Evolutionary conservation across 2,888 invertebrate genomes (phyloP).

Genomic region (Pelosia muscerda): DNA sequence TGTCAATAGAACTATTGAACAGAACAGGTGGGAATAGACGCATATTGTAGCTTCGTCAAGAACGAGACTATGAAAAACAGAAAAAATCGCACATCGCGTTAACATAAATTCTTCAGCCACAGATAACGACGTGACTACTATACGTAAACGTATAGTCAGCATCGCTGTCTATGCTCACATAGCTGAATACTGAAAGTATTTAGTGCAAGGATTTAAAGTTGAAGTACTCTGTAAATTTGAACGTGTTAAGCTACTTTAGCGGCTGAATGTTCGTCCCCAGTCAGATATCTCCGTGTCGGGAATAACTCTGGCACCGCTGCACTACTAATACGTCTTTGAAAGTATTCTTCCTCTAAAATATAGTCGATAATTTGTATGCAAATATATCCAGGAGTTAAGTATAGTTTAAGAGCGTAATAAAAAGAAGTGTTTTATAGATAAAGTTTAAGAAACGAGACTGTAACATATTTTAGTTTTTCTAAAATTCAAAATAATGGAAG

Average conservation of each 20-base stretch:
- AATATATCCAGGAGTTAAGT: not conserved
- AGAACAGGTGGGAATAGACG: no score
- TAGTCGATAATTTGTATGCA: not conserved
- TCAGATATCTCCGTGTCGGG: constrained; percentile 4
- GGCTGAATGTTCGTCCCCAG: constrained; percentile 4
- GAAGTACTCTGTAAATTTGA: constrained; percentile 1
- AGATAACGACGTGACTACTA: not conserved
- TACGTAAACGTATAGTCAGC: not conserved
- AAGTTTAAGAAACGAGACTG: not conserved
- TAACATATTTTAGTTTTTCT: not conserved
- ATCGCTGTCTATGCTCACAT: constrained; percentile 11
- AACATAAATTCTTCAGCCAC: no score
- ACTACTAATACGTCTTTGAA: constrained; percentile 6
- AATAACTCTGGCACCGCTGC: no score
- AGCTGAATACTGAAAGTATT: not conserved
- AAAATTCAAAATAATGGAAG: not conserved
- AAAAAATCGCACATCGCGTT: no score
- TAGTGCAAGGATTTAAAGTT: constrained; percentile 4
- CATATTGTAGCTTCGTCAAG: no score
- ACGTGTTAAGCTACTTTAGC: constrained; percentile 2
- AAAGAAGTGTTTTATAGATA: not conserved
- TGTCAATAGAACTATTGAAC: no score
- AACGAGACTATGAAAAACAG: not conserved
- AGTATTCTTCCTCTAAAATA: not conserved
- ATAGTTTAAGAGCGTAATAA: not conserved